Base-by-base conservation (phyloP, 1,140 invertebrate genomes). In the Drosophila chauvacae region DNA sequence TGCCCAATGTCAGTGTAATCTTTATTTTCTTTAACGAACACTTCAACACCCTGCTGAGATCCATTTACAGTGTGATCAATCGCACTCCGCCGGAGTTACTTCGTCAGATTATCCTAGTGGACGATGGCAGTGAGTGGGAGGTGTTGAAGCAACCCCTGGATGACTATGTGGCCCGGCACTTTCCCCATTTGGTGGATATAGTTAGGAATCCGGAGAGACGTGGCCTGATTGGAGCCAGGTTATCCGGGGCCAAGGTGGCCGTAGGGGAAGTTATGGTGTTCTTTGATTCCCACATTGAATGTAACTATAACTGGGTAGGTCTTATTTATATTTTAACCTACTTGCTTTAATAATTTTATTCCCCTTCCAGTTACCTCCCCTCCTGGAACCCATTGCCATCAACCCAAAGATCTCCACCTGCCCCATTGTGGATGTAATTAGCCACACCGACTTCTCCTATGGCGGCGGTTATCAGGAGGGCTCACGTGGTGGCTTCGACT, bases 1-100 rank as follows among this genome's bases (percentile, higher is more conserved):
- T 99, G 48, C 97, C 97, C 2, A 95, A 94, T 20, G 96, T 96
- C 33, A 96, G 96, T 92, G 95, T 99, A 9, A 95, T 99, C 48
- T 96, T 99, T 35, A 98, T 98, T 23, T 99, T 99, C 93, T 97
- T 98, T 93, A 98, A 98, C 91, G 98, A 98, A 92, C 97, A 98
- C 93, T 97, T 96, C 94, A 96, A 96, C 61, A 97, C 97, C 4
- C 91, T 99, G 26, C 93, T 99, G 7, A 93, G 98, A 44, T 98
- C 97, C 16, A 96, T 95, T 9, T 94, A 95, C 77, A 98, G 97
- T 91, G 96, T 98, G 11, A 87, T 98, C 2, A 96, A 96, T 90
- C 94, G 97, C 68, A 96, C 97, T n/a, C 98, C 98, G 4, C 84
- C 93, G 11, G 94, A 96, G 75, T 93, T 99, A 2, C 93, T 99